These are phyloP conservation scores for Marcusenius ussheri DNA, from an alignment of 2,113 vertebrate genomes.

Conservation along the genomic window DNA sequence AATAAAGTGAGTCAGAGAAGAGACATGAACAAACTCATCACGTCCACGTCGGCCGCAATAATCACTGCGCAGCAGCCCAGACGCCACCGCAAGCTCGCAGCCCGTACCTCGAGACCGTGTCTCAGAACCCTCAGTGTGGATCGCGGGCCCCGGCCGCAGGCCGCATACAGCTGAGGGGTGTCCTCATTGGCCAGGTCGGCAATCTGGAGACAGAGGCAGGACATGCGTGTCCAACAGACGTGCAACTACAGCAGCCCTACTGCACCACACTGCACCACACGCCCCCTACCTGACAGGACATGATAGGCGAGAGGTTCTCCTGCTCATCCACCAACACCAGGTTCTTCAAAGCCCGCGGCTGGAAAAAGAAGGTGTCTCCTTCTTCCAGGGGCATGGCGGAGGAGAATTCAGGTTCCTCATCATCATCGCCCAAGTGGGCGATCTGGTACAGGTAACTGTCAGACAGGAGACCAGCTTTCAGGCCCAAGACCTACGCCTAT, in stretches of 20 bases:
- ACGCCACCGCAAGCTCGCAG: not conserved
- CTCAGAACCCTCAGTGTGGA: conserved; percentile 89
- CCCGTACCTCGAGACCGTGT: conserved; percentile 86
- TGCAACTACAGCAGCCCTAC: not conserved
- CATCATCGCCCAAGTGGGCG: conserved; percentile 92
- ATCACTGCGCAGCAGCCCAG: too few species aligned
- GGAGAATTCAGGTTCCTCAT: conserved; percentile 96
- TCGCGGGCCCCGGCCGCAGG: conserved; percentile 85
- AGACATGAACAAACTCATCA: conserved; percentile 60
- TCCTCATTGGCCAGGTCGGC: conserved; percentile 97
- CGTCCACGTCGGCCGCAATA: conserved; percentile 6
- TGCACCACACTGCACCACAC: not conserved
- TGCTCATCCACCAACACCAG: conserved; percentile 90
- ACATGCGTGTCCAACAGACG: not conserved
- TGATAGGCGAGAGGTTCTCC: conserved; percentile 93
- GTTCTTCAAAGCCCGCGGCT: conserved; percentile 92
- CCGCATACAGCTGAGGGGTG: conserved; percentile 89
- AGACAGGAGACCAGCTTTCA: not conserved
- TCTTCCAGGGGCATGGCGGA: conserved; percentile 98
- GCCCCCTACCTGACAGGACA: conserved; percentile 79
- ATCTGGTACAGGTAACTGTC: conserved; percentile 94
- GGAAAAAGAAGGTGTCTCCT: conserved; percentile 97
- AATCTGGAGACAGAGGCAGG: conserved; percentile 61
- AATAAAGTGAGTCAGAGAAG: conserved; percentile 56
- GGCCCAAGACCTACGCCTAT: not conserved